Percentiles rank a stretch among this genome's conserved stretches.
These are phyloP conservation scores for Leptinotarsa peninsularis DNA, from an alignment of 2,888 invertebrate species.

Conservation along the genomic window DNA sequence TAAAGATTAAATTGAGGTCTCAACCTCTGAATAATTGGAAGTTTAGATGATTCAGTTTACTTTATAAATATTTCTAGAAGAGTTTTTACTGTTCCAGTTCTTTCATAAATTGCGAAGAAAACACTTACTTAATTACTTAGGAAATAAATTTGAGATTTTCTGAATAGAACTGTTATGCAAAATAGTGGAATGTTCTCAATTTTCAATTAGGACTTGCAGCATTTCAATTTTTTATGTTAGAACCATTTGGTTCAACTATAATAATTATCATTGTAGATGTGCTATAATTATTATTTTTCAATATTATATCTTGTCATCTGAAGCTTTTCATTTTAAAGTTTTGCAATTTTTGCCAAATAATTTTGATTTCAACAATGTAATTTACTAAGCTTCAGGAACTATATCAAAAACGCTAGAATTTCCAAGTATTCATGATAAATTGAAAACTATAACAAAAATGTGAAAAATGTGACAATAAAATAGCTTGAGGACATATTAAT, in stretches of 20 bases:
- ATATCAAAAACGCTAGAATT: not conserved
- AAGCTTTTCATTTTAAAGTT: not conserved
- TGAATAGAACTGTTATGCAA: not conserved
- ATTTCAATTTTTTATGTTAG: not conserved
- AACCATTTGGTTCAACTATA: not conserved
- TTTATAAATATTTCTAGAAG: not conserved
- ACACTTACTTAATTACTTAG: not conserved
- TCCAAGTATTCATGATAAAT: constrained; percentile 19
- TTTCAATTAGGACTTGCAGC: constrained; percentile 18
- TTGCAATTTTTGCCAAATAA: not conserved
- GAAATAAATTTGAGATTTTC: not conserved
- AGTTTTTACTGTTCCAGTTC: not conserved
- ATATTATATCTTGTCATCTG: not conserved
- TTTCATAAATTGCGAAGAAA: not conserved
- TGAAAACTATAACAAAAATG: not conserved
- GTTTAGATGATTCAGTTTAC: not conserved
- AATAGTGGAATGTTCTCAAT: not conserved
- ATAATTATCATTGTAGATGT: constrained; percentile 3
- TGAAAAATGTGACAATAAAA: constrained; percentile 7
- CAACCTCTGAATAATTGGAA: constrained; percentile 13
- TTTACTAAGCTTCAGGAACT: no score
- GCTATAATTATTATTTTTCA: not conserved
- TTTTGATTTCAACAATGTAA: no score
- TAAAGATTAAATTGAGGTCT: not conserved
- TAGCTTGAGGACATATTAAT: no score